Evolutionary conservation across 2,797 vertebrate species (phyloP).

Genomic region (Catamblyrhynchus diadema): DNA sequence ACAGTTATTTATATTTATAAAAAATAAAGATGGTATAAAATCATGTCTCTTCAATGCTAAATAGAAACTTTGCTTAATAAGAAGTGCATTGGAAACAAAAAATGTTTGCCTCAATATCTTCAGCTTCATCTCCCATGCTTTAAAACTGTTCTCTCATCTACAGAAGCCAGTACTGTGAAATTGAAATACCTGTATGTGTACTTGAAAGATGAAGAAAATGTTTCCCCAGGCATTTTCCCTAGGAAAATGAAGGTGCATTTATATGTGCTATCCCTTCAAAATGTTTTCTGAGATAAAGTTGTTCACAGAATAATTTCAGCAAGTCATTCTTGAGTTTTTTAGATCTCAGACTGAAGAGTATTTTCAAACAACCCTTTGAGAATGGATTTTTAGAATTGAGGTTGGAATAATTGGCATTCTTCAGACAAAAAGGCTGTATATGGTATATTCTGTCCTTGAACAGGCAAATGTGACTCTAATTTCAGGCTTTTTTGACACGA

Average conservation of each 20-base stretch:
- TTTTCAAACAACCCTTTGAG: slow-evolving; percentile 36
- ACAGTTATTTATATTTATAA: not conserved
- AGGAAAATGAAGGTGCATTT: not conserved
- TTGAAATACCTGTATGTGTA: not conserved
- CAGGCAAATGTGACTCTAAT: not conserved
- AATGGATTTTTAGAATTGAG: not conserved
- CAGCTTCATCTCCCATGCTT: not conserved
- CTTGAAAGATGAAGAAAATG: slow-evolving; percentile 16
- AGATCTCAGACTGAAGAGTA: slow-evolving; percentile 3
- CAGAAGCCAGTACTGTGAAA: not conserved
- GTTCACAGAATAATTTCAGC: slow-evolving; percentile 16
- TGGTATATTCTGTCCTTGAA: not conserved
- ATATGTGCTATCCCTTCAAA: not conserved
- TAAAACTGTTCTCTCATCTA: not conserved
- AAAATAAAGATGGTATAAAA: not conserved
- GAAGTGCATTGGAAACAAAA: not conserved
- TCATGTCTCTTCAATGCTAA: not conserved
- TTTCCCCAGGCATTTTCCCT: not conserved
- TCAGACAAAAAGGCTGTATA: not conserved
- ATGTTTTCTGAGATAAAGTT: slow-evolving; percentile 24
- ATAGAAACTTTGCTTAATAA: not conserved
- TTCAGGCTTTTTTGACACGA: not conserved
- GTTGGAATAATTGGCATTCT: not conserved
- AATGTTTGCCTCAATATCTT: not conserved
- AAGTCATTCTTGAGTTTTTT: slow-evolving; percentile 15